phyloP scores from a whole-genome alignment of 2,797 vertebrate species.

The Melanotaenia trifasciata region DNA sequence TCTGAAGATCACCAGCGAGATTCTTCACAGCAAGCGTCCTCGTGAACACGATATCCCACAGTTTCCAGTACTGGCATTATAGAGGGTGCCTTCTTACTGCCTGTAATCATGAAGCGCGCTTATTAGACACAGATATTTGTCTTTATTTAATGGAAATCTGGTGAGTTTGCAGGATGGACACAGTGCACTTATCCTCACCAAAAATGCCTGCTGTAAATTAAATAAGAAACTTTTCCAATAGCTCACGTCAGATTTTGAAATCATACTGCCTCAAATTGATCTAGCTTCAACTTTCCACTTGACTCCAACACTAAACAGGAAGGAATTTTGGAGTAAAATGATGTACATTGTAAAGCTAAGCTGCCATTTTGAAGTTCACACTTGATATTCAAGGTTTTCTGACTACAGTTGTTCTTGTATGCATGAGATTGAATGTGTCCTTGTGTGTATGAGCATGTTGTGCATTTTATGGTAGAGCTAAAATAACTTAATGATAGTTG shows the following conservation, averaged over 20 bases:
- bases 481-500: conserved; percentile 11
- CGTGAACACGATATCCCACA: conserved; percentile 46
- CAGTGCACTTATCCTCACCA: conserved; percentile 75
- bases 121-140: conserved; percentile 28
- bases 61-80: conserved; percentile 44
- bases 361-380: conserved; percentile 53
- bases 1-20: conserved; percentile 72
- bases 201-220: conserved; percentile 67
- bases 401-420: conserved; percentile 37
- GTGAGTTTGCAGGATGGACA: conserved; percentile 58
- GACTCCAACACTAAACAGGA: not conserved
- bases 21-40: conserved; percentile 54
- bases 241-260: conserved; percentile 36
- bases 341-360: conserved; percentile 49
- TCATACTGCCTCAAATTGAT: conserved; percentile 48
- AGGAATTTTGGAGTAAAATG: conserved; percentile 28
- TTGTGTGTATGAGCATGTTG: conserved; percentile 35
- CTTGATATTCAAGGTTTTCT: conserved; percentile 35
- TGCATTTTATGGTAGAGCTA: conserved; percentile 28
- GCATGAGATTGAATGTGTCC: conserved; percentile 67
- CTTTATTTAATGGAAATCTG: conserved; percentile 36
- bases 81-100: conserved; percentile 70
- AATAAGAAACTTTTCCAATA: conserved; percentile 42
- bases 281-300: conserved; percentile 20
- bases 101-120: conserved; percentile 33